Conservation (phyloP, 2,797 vertebrate species). For the Neosilurus mollespiculum region DNA sequence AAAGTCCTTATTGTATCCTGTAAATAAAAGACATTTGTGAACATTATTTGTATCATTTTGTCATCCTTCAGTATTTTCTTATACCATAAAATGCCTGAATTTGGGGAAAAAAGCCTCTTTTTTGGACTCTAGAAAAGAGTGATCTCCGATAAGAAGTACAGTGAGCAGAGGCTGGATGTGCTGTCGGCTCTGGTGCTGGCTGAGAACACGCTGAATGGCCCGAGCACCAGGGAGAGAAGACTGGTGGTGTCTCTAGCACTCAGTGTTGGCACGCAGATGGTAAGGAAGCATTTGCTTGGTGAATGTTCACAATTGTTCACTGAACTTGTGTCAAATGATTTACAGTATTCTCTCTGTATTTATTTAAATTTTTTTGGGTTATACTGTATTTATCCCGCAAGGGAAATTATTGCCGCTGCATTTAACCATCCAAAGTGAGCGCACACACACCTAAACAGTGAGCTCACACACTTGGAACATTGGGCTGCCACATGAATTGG, state of each 20-base stretch:
- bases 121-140: conserved; percentile 86
- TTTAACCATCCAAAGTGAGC: too few relatives aligned
- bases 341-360: neutral
- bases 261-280: conserved; percentile 96
- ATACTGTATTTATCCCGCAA: too few relatives aligned
- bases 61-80: neutral
- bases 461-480: too few relatives aligned
- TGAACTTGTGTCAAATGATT: neutral
- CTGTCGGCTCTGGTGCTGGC: conserved; percentile 92
- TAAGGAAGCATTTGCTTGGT: conserved; percentile 56
- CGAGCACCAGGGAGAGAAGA: conserved; percentile 91
- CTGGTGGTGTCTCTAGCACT: conserved; percentile 89
- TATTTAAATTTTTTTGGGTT: too few relatives aligned
- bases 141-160: conserved; percentile 98
- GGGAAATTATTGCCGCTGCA: too few relatives aligned
- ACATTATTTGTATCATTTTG: neutral
- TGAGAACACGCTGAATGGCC: conserved; percentile 92
- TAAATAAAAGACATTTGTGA: neutral
- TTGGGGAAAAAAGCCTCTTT: conserved; percentile 26
- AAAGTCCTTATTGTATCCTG: conserved; percentile 32
- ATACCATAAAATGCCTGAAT: neutral
- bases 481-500: too few relatives aligned
- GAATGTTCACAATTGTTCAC: neutral
- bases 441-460: too few relatives aligned
- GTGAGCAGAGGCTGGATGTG: conserved; percentile 95